These are phyloP conservation scores for Drosophila fuyamai DNA, from an alignment of 1,140 invertebrate genomes.

Conservation along the genomic window DNA sequence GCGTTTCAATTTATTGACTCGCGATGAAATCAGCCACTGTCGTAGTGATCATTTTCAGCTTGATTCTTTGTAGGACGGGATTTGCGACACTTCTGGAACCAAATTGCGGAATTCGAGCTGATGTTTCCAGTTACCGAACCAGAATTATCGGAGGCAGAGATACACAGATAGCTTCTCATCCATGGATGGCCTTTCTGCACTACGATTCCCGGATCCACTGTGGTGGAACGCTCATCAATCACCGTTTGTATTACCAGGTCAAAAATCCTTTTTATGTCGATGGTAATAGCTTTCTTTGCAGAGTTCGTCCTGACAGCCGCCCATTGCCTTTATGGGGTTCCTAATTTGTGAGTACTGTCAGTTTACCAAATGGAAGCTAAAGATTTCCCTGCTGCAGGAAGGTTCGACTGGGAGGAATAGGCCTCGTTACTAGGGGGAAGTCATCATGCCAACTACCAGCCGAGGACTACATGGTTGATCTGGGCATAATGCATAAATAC, in stretches of 20 bases:
- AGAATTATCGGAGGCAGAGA: slow-evolving; percentile 5
- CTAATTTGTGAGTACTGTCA: background rate
- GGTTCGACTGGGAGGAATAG: background rate
- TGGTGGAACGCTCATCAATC: background rate
- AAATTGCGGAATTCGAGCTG: background rate
- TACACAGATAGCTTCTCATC: background rate
- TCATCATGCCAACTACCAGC: background rate
- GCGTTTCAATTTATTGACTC: background rate
- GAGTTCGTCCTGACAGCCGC: slow-evolving; percentile 4
- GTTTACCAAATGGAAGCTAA: background rate
- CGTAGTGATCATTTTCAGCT: no score
- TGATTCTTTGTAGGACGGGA: background rate
- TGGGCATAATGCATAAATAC: background rate
- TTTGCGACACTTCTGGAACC: background rate
- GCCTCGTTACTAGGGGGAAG: background rate
- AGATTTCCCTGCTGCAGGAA: background rate
- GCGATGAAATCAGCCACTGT: slow-evolving; percentile 1
- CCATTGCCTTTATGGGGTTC: background rate
- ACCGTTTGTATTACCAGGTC: background rate
- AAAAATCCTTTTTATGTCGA: background rate
- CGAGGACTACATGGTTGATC: background rate
- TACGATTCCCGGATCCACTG: background rate
- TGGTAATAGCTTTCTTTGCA: background rate
- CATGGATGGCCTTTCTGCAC: slow-evolving; percentile 6
- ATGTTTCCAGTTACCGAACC: background rate